These are phyloP conservation scores for Ictalurus furcatus DNA, from an alignment of 2,113 vertebrate genomes.

Conservation along the genomic window DNA sequence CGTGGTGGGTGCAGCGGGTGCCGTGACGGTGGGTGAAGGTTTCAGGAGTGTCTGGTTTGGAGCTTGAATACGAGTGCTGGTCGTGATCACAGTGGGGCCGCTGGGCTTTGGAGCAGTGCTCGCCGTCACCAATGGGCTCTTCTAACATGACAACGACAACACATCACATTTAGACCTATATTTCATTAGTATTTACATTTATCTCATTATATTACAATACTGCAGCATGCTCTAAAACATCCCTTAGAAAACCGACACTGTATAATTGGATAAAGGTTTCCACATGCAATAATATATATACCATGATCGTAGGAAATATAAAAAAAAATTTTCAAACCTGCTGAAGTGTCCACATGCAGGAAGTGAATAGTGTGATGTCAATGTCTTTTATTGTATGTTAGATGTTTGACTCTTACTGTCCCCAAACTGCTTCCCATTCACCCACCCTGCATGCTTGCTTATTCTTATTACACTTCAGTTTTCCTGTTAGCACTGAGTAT, in stretches of 20 bases:
- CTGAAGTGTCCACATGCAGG: neutral
- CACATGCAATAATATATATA: neutral
- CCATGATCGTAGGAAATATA: neutral
- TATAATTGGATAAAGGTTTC: neutral
- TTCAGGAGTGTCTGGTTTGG: slow-evolving; percentile 46
- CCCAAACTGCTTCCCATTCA: too few species aligned
- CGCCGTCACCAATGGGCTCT: slow-evolving; percentile 68
- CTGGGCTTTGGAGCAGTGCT: slow-evolving; percentile 52
- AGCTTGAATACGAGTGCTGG: slow-evolving; percentile 47
- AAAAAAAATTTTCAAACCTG: too few species aligned
- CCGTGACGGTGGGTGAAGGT: slow-evolving; percentile 1
- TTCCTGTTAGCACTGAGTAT: neutral
- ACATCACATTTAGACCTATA: neutral
- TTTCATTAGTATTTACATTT: neutral
- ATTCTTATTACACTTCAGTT: neutral
- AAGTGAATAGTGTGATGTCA: neutral
- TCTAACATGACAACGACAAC: slow-evolving; percentile 62
- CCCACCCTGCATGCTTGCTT: neutral
- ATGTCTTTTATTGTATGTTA: too few species aligned
- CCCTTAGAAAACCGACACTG: neutral
- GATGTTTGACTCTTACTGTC: too few species aligned
- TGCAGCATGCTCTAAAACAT: neutral
- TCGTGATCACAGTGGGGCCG: slow-evolving; percentile 50
- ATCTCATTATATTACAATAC: neutral
- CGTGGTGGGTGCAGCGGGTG: slow-evolving; percentile 37